These are phyloP conservation scores for Grammomys dolichurus DNA, from an alignment of 2,113 vertebrate species.

Conservation along the genomic window DNA sequence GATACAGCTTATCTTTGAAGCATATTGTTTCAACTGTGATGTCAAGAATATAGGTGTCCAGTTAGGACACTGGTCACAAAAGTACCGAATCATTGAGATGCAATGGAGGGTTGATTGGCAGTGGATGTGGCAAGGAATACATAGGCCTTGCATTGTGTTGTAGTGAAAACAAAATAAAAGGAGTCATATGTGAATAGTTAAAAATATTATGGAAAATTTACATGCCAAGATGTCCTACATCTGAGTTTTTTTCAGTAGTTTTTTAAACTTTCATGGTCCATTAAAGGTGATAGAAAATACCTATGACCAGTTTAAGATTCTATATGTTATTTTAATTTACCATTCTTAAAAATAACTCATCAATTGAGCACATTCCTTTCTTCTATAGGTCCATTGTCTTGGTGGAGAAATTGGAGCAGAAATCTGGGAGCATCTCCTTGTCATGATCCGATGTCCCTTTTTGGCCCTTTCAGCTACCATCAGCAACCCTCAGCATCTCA, in stretches of 20 bases:
- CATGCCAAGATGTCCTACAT: not conserved
- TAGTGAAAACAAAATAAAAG: not conserved
- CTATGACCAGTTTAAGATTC: not conserved
- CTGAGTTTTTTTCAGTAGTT: not conserved
- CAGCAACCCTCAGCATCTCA: constrained; percentile 86
- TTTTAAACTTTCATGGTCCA: not conserved
- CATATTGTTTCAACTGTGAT: not conserved
- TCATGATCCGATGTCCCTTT: constrained; percentile 87
- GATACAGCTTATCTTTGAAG: not conserved
- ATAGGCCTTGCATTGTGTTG: no score
- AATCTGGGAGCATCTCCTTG: constrained; percentile 88
- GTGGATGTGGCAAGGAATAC: not conserved
- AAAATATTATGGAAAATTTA: not conserved
- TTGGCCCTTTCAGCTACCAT: constrained; percentile 88
- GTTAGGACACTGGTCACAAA: not conserved
- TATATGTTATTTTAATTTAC: not conserved
- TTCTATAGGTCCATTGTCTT: constrained; percentile 75
- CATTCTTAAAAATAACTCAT: constrained; percentile 22
- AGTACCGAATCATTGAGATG: not conserved
- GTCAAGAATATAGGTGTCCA: not conserved
- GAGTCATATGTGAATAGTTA: not conserved
- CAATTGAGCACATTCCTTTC: not conserved
- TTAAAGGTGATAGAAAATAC: not conserved
- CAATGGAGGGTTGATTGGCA: not conserved
- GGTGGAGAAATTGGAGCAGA: constrained; percentile 88